Evolutionary conservation across 2,113 vertebrate genomes (phyloP).

Genomic region (Anolis carolinensis): DNA sequence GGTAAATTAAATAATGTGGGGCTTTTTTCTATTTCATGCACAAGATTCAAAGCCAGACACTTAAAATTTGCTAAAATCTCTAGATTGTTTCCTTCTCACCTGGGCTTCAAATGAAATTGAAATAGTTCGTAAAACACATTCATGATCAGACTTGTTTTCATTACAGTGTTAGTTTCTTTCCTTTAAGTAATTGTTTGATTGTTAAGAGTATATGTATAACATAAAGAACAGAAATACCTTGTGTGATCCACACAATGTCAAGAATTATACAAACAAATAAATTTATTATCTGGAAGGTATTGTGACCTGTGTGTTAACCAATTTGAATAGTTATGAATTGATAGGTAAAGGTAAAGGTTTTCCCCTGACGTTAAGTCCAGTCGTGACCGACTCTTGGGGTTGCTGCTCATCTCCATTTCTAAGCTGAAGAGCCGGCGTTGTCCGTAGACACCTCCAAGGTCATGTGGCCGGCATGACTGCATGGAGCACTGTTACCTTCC

Average conservation of each 20-base stretch:
- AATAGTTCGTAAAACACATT: too few species aligned
- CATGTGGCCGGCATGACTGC: too few species aligned
- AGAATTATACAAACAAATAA: not conserved
- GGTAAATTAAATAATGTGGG: not conserved
- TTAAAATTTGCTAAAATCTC: not conserved
- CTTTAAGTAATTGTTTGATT: rapidly evolving
- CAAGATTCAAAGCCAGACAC: not conserved
- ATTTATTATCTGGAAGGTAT: not conserved
- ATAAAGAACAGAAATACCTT: not conserved
- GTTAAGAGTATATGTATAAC: rapidly evolving
- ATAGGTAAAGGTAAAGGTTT: too few species aligned
- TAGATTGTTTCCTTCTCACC: not conserved
- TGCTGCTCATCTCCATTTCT: too few species aligned
- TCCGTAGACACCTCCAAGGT: too few species aligned
- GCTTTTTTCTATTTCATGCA: not conserved
- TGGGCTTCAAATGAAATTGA: too few species aligned
- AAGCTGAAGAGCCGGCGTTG: too few species aligned
- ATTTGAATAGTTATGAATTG: not conserved
- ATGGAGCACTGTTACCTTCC: too few species aligned
- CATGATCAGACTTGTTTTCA: not conserved
- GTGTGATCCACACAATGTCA: not conserved
- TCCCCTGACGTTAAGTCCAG: too few species aligned
- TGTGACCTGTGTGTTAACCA: not conserved
- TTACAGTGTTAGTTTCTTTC: rapidly evolving
- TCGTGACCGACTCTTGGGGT: too few species aligned